Conservation (phyloP, 2,797 vertebrate species). For the Oophaga sylvatica region DNA sequence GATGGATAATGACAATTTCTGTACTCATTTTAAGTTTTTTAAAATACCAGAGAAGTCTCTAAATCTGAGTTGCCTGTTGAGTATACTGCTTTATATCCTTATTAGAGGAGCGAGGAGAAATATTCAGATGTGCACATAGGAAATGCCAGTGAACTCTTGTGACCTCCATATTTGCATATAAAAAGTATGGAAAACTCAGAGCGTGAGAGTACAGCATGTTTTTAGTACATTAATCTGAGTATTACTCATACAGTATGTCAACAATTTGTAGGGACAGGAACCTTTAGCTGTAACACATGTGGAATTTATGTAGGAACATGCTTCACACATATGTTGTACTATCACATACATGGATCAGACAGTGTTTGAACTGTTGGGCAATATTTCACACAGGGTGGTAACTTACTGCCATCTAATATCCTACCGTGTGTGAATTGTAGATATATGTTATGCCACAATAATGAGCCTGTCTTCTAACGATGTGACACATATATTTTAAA, state of each 20-base stretch:
- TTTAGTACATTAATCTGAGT: constrained; percentile 7
- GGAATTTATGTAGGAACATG: background rate
- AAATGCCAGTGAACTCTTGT: background rate
- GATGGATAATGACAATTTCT: background rate
- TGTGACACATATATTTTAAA: too few relatives aligned
- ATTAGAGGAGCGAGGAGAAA: background rate
- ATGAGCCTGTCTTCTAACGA: too few relatives aligned
- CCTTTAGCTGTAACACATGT: background rate
- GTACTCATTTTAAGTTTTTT: background rate
- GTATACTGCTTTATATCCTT: background rate
- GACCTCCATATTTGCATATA: constrained; percentile 30
- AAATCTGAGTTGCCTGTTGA: background rate
- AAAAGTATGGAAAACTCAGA: constrained; percentile 25
- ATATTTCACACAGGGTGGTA: background rate
- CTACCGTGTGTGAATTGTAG: too few relatives aligned
- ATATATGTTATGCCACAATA: too few relatives aligned
- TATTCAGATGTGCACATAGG: constrained; percentile 4
- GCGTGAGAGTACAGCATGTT: constrained; percentile 12
- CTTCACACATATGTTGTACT: too few relatives aligned
- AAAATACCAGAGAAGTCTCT: background rate
- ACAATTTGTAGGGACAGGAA: background rate
- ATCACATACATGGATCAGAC: background rate
- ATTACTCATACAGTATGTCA: background rate
- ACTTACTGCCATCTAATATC: background rate
- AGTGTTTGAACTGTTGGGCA: background rate